Base-by-base conservation (phyloP, 2,888 invertebrate genomes). In the Agrochola lychnidis region DNA sequence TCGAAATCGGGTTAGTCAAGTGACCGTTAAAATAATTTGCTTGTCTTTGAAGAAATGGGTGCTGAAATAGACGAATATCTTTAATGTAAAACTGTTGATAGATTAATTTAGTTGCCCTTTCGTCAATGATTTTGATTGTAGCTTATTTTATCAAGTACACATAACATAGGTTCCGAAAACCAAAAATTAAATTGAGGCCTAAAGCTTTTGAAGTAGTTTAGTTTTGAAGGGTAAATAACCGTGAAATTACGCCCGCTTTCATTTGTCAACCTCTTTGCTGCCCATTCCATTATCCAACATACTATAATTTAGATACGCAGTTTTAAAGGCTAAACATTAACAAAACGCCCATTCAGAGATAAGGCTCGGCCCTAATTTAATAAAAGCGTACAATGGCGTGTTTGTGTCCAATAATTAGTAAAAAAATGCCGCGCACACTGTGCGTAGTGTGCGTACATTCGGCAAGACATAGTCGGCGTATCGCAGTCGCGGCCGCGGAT, bases 371-470 rank as follows among this genome's bases (percentile, higher is more conserved):
- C 36, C 74, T 88, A 81, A 87, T 86, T 88, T 85, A 88, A 85
- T 82, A 86, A 82, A 86, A 83, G 70, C 79, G 75, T 79, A 80
- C 79, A 84, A 85, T 84, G n/a, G 89, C 88, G 86, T 88, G 88
- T 68, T 71, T 70, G 71, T 78, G 63, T 70, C 70, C 81, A 89
- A 88, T 88, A 85, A 87, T 87, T 87, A 87, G 81, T 87, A 57
- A 78, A 86, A 84, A 85, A 83, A 72, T 70, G 48, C 70, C 42
- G 80, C 81, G 83, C 68, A 61, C 61, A 59, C 64, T 82, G 72
- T 77, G 67, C 77, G 77, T 25, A 73, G 57, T 42, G 36, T 48
- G 76, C 76, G 74, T 53, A 75, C 59, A n/a, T 73, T 71, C 73
- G 61, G 79, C 73, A 72, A 84, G 85, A 83, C 79, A 71, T 61